phyloP scores from a whole-genome alignment of 2,797 vertebrate species.

The Sebastes nivosus region DNA sequence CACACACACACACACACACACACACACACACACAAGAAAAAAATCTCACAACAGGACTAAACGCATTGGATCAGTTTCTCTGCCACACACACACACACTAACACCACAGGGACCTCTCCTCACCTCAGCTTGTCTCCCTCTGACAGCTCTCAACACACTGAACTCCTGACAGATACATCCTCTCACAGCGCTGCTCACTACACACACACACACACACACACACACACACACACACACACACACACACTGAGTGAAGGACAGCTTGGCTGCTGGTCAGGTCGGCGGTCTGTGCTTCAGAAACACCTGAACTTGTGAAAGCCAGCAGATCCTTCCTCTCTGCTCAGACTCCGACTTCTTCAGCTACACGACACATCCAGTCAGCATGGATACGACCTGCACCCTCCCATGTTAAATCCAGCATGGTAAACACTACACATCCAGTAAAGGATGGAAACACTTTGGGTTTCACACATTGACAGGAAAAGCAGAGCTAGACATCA shows the following conservation, averaged over 20 bases:
- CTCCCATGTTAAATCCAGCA: no score
- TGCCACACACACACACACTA: background rate
- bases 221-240: background rate
- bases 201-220: background rate
- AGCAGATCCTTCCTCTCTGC: conserved; percentile 12
- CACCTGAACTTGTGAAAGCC: conserved; percentile 49
- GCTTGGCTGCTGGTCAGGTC: conserved; percentile 37
- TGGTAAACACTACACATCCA: no score
- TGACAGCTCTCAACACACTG: conserved; percentile 65
- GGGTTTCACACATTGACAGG: no score
- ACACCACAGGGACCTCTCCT: conserved; percentile 59
- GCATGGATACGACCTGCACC: no score
- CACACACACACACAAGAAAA: background rate
- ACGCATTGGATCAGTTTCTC: conserved; percentile 23
- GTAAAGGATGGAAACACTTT: no score
- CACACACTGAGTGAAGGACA: background rate
- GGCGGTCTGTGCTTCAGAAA: conserved; percentile 39
- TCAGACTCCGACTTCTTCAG: background rate
- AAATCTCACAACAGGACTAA: conserved; percentile 14
- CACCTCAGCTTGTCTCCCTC: conserved; percentile 66
- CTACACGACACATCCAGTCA: no score
- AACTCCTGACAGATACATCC: conserved; percentile 24
- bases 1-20: background rate
- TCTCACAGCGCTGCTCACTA: conserved; percentile 18
- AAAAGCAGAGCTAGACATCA: no score